Percentiles rank a stretch among this genome's conserved stretches.
Conservation (phyloP, 1,140 invertebrate species). For the Hypsibius dujardini region DNA sequence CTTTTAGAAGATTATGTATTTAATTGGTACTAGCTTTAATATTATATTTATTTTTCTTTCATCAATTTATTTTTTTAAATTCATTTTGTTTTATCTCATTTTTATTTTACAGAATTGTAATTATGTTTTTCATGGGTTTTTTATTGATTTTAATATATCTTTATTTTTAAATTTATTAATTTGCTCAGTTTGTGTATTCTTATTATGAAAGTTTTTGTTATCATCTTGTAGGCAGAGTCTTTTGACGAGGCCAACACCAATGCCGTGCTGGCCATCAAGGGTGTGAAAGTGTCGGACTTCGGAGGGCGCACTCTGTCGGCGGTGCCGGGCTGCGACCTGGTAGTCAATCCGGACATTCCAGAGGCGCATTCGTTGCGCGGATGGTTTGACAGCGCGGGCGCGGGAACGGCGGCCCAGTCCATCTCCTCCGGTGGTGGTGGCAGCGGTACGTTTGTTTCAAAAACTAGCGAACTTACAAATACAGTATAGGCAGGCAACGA, state of each 20-base stretch:
- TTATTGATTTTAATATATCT: too few relatives aligned
- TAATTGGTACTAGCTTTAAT: too few relatives aligned
- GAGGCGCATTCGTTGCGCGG: constrained; percentile 66
- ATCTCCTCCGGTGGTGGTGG: constrained; percentile 38
- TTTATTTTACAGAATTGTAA: constrained; percentile 21
- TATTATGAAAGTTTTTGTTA: background rate
- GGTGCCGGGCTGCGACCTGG: constrained; percentile 33
- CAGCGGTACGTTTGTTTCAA: background rate
- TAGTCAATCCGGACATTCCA: constrained; percentile 68
- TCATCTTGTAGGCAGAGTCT: constrained; percentile 49
- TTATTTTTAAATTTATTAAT: too few relatives aligned
- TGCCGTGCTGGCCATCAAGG: constrained; percentile 66
- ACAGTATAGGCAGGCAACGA: too few relatives aligned
- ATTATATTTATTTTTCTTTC: too few relatives aligned
- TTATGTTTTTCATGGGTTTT: too few relatives aligned
- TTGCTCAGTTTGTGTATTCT: constrained; percentile 24
- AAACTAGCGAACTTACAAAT: background rate
- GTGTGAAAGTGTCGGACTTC: constrained; percentile 52
- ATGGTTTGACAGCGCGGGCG: constrained; percentile 68
- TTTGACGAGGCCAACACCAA: constrained; percentile 53
- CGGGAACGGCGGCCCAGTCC: constrained; percentile 40
- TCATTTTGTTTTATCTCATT: too few relatives aligned
- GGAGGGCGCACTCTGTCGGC: constrained; percentile 40
- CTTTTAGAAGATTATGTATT: too few relatives aligned
- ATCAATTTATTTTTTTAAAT: too few relatives aligned